phyloP scores from a whole-genome alignment of 2,113 vertebrate genomes.

The Murina feae region DNA sequence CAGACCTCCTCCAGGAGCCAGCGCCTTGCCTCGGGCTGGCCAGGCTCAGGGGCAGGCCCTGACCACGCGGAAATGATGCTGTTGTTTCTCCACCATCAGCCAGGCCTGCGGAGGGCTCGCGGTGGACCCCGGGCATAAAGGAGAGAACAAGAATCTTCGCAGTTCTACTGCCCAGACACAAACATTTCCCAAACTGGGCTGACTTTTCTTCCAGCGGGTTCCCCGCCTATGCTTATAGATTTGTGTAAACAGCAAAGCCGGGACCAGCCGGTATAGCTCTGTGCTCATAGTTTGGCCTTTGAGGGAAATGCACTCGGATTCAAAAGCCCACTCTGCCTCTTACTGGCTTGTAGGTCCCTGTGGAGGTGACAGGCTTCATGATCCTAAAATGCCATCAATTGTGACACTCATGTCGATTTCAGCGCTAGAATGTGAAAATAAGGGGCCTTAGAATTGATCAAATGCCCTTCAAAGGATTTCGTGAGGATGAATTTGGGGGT shows the following conservation, averaged over 20 bases:
- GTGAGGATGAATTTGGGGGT: neutral
- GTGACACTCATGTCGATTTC: neutral
- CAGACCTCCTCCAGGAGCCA: neutral
- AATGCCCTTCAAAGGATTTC: neutral
- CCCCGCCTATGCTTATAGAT: neutral
- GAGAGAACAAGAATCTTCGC: neutral
- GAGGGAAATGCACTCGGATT: neutral
- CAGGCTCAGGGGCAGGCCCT: neutral
- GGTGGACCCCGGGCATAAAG: neutral
- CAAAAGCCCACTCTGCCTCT: neutral
- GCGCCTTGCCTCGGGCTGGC: neutral
- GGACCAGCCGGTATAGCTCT: neutral
- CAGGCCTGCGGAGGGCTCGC: neutral
- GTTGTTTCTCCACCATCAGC: neutral
- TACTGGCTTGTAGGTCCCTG: neutral
- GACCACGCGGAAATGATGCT: accelerated
- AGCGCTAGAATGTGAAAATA: neutral
- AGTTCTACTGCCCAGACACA: neutral
- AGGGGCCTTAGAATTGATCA: neutral
- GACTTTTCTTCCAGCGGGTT: neutral
- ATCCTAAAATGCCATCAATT: neutral
- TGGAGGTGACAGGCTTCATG: neutral
- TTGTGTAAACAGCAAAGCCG: neutral
- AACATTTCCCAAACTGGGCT: neutral
- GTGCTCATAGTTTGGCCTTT: neutral